These are phyloP conservation scores for Thera obeliscata DNA, from an alignment of 2,888 invertebrate species.

Conservation along the genomic window DNA sequence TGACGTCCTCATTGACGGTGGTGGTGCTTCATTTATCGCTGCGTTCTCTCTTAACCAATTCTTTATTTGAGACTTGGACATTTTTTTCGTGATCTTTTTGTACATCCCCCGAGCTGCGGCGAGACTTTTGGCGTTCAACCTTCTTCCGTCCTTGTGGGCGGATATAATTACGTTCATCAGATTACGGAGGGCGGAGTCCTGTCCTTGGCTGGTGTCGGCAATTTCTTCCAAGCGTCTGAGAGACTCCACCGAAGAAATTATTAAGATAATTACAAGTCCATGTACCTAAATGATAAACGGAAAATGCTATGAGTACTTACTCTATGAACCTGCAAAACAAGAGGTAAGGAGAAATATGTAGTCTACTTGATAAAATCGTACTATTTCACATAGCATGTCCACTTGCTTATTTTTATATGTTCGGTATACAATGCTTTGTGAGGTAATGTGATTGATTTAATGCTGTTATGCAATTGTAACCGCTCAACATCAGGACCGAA, in stretches of 20 bases:
- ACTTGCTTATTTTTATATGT: no score
- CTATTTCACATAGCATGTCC: no score
- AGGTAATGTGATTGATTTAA: no score
- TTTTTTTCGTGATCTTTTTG: slow-evolving; percentile 20
- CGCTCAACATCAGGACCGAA: no score
- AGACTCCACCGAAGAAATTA: slow-evolving; percentile 16
- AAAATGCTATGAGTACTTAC: no score
- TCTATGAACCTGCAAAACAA: no score
- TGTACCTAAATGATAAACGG: slow-evolving; percentile 14
- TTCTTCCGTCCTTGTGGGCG: slow-evolving; percentile 4
- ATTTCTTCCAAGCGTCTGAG: slow-evolving; percentile 13
- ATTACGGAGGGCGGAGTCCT: slow-evolving; percentile 6
- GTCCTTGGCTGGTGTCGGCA: not conserved
- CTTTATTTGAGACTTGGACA: slow-evolving; percentile 13
- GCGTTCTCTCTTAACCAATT: slow-evolving; percentile 13
- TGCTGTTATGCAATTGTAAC: no score
- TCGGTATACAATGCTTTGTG: no score
- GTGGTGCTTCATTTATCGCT: not conserved
- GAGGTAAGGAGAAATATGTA: no score
- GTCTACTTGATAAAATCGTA: no score
- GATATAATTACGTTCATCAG: slow-evolving; percentile 10
- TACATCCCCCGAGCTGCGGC: slow-evolving; percentile 16
- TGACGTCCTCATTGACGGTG: not conserved
- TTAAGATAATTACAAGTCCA: slow-evolving; percentile 14
- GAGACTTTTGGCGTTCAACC: slow-evolving; percentile 12